phyloP scores from a whole-genome alignment of 2,888 invertebrate species.

The Hyalella azteca region DNA sequence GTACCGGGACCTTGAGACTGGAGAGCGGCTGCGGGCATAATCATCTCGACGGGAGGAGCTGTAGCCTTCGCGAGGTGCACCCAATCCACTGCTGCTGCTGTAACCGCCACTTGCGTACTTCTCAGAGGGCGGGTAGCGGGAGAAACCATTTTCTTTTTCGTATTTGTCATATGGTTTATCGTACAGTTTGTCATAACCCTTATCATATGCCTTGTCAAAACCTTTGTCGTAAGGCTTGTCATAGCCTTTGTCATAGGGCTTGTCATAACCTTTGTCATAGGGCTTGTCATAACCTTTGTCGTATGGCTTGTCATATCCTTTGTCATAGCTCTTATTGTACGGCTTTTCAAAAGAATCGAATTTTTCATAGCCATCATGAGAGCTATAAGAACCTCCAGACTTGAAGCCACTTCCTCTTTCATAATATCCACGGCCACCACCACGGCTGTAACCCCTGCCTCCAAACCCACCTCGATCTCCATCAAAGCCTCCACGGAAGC shows the following conservation, averaged over 20 bases:
- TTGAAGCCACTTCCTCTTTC: slow-evolving; percentile 14
- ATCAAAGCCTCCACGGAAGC: slow-evolving; percentile 53
- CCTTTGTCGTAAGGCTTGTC: slow-evolving; percentile 17
- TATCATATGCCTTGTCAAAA: slow-evolving; percentile 15
- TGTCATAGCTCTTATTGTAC: slow-evolving; percentile 14
- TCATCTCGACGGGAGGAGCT: slow-evolving; percentile 55
- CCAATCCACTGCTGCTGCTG: neutral
- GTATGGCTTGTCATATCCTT: slow-evolving; percentile 39
- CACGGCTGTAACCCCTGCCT: slow-evolving; percentile 44
- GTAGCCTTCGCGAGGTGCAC: slow-evolving; percentile 45
- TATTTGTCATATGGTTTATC: slow-evolving; percentile 46
- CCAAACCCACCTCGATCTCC: slow-evolving; percentile 49
- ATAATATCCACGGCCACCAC: slow-evolving; percentile 45
- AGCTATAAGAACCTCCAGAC: neutral
- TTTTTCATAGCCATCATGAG: slow-evolving; percentile 43
- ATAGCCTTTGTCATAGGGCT: slow-evolving; percentile 21
- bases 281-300: slow-evolving; percentile 35
- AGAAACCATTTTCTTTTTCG: slow-evolving; percentile 55
- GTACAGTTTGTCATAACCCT: slow-evolving; percentile 24
- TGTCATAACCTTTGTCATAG: slow-evolving; percentile 18
- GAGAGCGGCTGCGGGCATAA: slow-evolving; percentile 58
- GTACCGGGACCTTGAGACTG: slow-evolving; percentile 55
- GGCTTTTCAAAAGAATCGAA: slow-evolving; percentile 4
- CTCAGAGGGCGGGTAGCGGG: slow-evolving; percentile 55
- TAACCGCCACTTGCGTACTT: slow-evolving; percentile 52